Evolutionary conservation across 2,797 vertebrate genomes (phyloP).

Genomic region (Pteropus rufus): DNA sequence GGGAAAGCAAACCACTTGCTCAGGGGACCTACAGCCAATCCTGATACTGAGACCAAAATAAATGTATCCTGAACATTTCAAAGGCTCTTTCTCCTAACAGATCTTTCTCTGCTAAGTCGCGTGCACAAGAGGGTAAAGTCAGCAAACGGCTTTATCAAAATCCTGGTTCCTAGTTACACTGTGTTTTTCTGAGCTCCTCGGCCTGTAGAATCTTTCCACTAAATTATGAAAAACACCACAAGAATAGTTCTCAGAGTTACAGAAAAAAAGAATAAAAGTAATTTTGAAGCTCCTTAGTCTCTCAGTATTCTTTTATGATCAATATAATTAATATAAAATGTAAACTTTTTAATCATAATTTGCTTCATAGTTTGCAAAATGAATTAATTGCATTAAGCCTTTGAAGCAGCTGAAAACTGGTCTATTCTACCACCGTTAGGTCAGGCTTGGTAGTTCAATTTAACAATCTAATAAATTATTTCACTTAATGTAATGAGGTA

Average conservation of each 20-base stretch:
- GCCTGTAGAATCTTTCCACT: neutral
- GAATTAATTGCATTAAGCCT: neutral
- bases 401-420: neutral
- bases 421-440: slow-evolving; percentile 80
- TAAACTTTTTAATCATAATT: neutral
- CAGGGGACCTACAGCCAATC: neutral
- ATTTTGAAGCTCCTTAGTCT: neutral
- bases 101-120: neutral
- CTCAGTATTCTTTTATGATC: neutral
- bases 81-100: neutral
- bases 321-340: neutral
- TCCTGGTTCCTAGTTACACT: neutral
- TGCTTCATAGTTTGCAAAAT: neutral
- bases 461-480: neutral
- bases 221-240: neutral
- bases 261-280: slow-evolving; percentile 7
- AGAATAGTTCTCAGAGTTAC: neutral
- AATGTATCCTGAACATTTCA: neutral
- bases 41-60: neutral
- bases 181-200: neutral
- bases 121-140: neutral
- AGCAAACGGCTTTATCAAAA: neutral
- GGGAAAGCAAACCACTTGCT: neutral
- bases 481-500: neutral
- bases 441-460: slow-evolving; percentile 54